phyloP scores from a whole-genome alignment of 2,888 invertebrate species.

The Teinopalpus imperialis region DNA sequence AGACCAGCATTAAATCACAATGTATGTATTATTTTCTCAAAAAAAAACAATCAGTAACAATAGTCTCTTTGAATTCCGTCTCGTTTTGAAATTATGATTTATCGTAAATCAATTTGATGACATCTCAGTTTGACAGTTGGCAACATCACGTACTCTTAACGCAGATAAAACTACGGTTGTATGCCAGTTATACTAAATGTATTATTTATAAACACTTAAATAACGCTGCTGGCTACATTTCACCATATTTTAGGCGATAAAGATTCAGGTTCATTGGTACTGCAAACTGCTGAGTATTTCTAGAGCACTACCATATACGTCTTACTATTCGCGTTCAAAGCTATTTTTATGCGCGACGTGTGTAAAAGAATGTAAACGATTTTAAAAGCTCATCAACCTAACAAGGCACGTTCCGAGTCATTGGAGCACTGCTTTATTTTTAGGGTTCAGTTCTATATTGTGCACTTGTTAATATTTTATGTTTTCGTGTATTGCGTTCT shows the following conservation, averaged over 20 bases:
- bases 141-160: too few species aligned
- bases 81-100: too few species aligned
- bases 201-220: background rate
- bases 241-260: background rate
- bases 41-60: too few species aligned
- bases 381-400: constrained; percentile 34
- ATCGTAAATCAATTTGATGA: too few species aligned
- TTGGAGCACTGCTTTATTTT: constrained; percentile 26
- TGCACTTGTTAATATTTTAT: constrained; percentile 2
- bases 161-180: too few species aligned
- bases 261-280: background rate
- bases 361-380: constrained; percentile 26
- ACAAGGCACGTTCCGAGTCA: constrained; percentile 33
- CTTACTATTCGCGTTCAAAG: constrained; percentile 7
- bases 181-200: too few species aligned
- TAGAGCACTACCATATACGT: constrained; percentile 11
- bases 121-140: too few species aligned
- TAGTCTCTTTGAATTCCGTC: too few species aligned
- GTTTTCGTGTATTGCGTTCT: too few species aligned
- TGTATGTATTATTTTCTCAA: too few species aligned
- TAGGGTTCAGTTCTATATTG: constrained; percentile 22
- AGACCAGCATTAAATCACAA: too few species aligned
- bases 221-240: background rate
- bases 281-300: background rate
- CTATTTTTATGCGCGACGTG: constrained; percentile 25